Evolutionary conservation across 2,113 vertebrate genomes (phyloP), one percentile per base, ranked within the genome.

Genomic region (Micronycteris hirsuta): DNA sequence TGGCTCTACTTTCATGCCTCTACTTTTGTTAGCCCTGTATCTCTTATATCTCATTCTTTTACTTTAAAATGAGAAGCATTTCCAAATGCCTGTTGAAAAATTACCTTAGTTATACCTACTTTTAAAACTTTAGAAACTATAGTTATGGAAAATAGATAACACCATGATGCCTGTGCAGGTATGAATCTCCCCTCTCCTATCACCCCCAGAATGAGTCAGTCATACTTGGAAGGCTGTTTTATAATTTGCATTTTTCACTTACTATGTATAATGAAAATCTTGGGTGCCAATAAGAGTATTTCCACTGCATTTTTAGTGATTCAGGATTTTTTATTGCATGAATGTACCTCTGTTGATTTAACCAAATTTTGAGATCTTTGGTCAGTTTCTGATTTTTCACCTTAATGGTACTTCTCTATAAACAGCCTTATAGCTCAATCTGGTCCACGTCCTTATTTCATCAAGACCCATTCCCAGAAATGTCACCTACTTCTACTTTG

Each of bases 51-150:
- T 73, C 31, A 86, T 61, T 82, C 24, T 49, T 49, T 74, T 65
- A n/a, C 85, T 93, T 93, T n/a, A 83, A 94, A 93, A 63, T 81
- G 9, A 76, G 88, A 84, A 92, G 15, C 16, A 96, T 82, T 70
- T 56, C 33, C 88, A 92, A 81, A 68, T 22, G 9, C 4, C 43
- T 85, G 16, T 14, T 77, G 52, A 93, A 84, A 92, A 93, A 70
- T 43, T 83, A 36, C 36, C 43, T 86, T 65, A 58, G 9, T 61
- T 80, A 65, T 11, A 56, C 14, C 80, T 45, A 63, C 56, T 80
- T 71, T 7, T 33, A 80, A 86, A 89, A 71, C 63, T 19, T 38
- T 38, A 86, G 33, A 56, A 91, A 76, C 22, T 70, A 67, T 4
- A 92, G 13, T 63, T 89, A 61, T 67, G 49, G 33, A 54, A 86